These are phyloP conservation scores for Mycalesis mineus DNA, from an alignment of 2,888 invertebrate species.

Conservation along the genomic window DNA sequence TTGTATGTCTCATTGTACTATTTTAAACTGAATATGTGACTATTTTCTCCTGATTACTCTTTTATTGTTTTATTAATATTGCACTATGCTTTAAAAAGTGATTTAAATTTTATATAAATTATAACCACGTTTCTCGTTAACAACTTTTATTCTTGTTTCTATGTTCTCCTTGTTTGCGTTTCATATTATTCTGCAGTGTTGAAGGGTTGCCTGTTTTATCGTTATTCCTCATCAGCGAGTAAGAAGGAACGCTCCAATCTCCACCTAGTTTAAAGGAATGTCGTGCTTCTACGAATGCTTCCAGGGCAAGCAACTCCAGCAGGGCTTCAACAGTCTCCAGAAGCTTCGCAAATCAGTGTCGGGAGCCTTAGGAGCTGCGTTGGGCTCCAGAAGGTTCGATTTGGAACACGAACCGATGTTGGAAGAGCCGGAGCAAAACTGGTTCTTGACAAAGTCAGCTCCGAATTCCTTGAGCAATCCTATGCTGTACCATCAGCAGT, in stretches of 20 bases:
- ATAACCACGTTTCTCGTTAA: no score
- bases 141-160: no score
- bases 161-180: no score
- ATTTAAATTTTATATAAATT: no score
- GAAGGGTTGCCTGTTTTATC: conserved; percentile 38
- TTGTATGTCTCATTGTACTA: no score
- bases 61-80: no score
- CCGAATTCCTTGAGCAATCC: conserved; percentile 86
- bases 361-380: conserved; percentile 75
- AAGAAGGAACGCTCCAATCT: conserved; percentile 37
- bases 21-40: no score
- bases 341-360: conserved; percentile 85
- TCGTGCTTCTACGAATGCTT: conserved; percentile 77
- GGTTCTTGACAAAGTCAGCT: conserved; percentile 89
- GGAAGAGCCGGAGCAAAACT: conserved; percentile 80
- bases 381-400: conserved; percentile 72
- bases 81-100: no score
- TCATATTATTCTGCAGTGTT: no score
- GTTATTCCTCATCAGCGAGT: conserved; percentile 67
- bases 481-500: conserved; percentile 53
- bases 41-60: no score
- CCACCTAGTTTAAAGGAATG: conserved; percentile 73
- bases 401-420: conserved; percentile 72
- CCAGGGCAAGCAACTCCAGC: conserved; percentile 72
- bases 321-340: conserved; percentile 82